These are phyloP conservation scores for Andrena bicolor DNA, from an alignment of 2,888 invertebrate genomes.

Conservation along the genomic window DNA sequence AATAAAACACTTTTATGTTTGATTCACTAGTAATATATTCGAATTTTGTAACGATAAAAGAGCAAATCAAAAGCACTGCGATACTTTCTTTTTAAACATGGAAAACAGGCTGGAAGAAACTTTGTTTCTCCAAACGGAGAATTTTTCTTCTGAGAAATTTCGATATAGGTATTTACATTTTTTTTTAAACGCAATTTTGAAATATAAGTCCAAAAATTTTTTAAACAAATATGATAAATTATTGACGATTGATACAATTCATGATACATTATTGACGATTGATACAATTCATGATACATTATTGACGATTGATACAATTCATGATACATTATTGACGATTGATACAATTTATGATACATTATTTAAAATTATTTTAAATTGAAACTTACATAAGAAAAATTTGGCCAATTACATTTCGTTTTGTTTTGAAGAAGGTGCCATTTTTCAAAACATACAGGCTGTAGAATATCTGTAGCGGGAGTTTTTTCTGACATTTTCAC, in stretches of 20 bases:
- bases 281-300: neutral
- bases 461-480: conserved; percentile 63
- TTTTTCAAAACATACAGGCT: conserved; percentile 75
- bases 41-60: neutral
- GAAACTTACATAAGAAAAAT: conserved; percentile 72
- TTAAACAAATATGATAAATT: neutral
- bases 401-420: conserved; percentile 79
- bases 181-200: neutral
- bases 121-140: neutral
- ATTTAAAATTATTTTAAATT: neutral
- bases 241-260: neutral
- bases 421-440: conserved; percentile 76
- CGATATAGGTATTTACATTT: neutral
- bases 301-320: neutral
- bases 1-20: too few species aligned
- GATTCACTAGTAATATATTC: conserved; percentile 45
- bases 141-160: too few species aligned
- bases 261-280: neutral
- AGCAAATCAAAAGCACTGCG: neutral
- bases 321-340: neutral
- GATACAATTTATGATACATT: neutral
- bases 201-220: neutral
- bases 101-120: neutral
- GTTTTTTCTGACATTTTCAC: conserved; percentile 15
- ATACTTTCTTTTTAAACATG: neutral